Base-by-base conservation (phyloP, 2,888 invertebrate genomes). In the Timema podura region DNA sequence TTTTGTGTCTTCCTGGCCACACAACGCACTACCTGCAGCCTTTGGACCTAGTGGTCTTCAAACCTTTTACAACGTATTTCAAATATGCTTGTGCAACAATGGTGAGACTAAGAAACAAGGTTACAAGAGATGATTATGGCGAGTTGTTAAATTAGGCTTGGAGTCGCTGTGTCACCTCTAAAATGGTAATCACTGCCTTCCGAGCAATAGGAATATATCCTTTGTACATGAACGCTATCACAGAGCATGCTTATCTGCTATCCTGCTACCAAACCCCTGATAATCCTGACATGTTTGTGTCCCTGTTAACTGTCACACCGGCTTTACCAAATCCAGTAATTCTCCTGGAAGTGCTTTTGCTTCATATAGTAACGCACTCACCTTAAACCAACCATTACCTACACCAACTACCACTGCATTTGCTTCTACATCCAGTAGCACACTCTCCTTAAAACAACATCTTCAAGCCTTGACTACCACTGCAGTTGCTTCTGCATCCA, bases 51-150 rank as follows among this genome's bases (percentile, higher is more conserved):
- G 57, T 5, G 30, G 70, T 76, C 73, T 78, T 78, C 70, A 77
- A 77, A 72, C 71, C 76, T 46, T 70, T 78, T 46, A 78, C 78
- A 73, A 68, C 49, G 49, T 67, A 73, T 67, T 77, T 66, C 70
- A 73, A 76, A 48, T 66, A 69, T 67, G 70, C 70, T 1, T 73
- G 73, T 49, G 70, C 69, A 47, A 49, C 44, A 48, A 76, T 66
- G 64, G 57, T 6, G 15, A 57, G 57, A 57, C n/a, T n/a, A 59
- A 47, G n/a, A 11, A n/a, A 57, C 48, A 64, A 11, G 9, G 46
- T 48, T 30, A 13, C 49, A 48, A 68, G 49, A 64, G 8, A 13
- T 11, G 11, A 68, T 11, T 64, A 48, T 64, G 68, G 68, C 6
- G 49, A 15, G 44, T 48, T 64, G 1, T 46, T 49, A 49, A n/a